These are phyloP conservation scores for Patella ulyssiponensis DNA, from an alignment of 2,888 invertebrate species.

Conservation along the genomic window DNA sequence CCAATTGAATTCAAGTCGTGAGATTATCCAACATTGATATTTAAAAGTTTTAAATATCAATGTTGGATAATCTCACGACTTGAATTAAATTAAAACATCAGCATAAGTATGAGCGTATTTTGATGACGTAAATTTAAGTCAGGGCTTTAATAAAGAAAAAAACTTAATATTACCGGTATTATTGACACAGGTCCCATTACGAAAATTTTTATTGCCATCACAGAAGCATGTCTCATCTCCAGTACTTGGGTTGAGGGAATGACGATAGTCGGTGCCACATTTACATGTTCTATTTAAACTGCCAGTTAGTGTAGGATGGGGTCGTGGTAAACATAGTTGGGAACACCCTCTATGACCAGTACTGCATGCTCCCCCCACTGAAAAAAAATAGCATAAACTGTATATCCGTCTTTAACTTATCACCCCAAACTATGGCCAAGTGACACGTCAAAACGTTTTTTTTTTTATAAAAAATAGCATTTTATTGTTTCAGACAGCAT, in stretches of 20 bases:
- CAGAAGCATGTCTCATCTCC: slow-evolving; percentile 49
- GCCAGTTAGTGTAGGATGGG: slow-evolving; percentile 64
- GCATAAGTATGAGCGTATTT: too few species aligned
- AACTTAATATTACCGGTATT: too few species aligned
- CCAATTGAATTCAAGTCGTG: too few species aligned
- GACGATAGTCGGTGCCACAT: slow-evolving; percentile 82
- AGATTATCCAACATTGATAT: too few species aligned
- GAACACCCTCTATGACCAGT: slow-evolving; percentile 76
- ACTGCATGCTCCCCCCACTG: slow-evolving; percentile 77
- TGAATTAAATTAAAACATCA: too few species aligned
- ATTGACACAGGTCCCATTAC: slow-evolving; percentile 11
- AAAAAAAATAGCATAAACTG: neutral
- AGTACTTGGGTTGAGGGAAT: slow-evolving; percentile 31
- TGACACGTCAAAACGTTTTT: neutral
- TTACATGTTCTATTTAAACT: slow-evolving; percentile 79
- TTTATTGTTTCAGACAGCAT: neutral
- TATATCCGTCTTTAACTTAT: neutral
- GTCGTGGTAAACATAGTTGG: slow-evolving; percentile 85
- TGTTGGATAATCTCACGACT: too few species aligned
- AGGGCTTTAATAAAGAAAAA: too few species aligned
- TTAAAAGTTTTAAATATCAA: too few species aligned
- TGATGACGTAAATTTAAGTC: too few species aligned
- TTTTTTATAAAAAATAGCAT: neutral
- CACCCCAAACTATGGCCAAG: neutral
- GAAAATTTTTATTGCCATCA: slow-evolving; percentile 18